Evolutionary conservation across 23 tunicate genomes (phyloP).

Genomic region (Trididemnum clinides): DNA sequence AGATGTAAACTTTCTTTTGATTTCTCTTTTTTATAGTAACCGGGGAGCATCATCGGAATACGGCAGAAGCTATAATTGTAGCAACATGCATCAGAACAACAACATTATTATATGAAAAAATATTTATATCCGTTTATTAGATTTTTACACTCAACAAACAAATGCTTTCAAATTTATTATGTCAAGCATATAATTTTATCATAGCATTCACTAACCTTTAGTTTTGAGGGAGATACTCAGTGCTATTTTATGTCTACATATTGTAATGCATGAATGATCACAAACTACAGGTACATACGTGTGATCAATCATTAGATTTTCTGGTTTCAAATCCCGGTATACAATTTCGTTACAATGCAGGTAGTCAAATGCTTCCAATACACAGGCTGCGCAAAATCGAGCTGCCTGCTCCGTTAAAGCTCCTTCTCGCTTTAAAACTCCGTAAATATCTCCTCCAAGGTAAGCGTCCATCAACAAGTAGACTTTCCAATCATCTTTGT

Average conservation of each 20-base stretch:
- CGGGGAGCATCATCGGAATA: too few species aligned
- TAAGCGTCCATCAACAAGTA: constrained; percentile 96
- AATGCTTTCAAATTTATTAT: not conserved
- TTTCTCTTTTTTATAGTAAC: too few species aligned
- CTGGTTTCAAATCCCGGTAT: constrained; percentile 94
- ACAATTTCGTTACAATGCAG: constrained; percentile 76
- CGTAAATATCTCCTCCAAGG: constrained; percentile 89
- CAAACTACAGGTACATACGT: constrained; percentile 28
- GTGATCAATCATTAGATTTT: constrained; percentile 94
- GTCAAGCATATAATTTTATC: too few species aligned
- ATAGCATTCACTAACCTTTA: too few species aligned
- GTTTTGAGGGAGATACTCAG: too few species aligned
- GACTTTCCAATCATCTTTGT: constrained; percentile 64
- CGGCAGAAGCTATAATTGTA: too few species aligned
- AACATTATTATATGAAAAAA: too few species aligned
- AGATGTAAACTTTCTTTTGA: too few species aligned
- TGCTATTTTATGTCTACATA: too few species aligned
- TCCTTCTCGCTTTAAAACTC: constrained; percentile 59
- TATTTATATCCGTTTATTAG: not conserved
- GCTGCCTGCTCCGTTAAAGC: constrained; percentile 70
- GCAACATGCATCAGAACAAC: too few species aligned
- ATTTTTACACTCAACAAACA: not conserved
- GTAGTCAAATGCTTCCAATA: constrained; percentile 87
- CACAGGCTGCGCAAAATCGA: constrained; percentile 80
- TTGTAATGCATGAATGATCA: too few species aligned